A percentile compares a stretch with the other conserved stretches of the same genome.
These are phyloP conservation scores for Tillus elongatus DNA, from an alignment of 2,888 invertebrate species.

Conservation along the genomic window DNA sequence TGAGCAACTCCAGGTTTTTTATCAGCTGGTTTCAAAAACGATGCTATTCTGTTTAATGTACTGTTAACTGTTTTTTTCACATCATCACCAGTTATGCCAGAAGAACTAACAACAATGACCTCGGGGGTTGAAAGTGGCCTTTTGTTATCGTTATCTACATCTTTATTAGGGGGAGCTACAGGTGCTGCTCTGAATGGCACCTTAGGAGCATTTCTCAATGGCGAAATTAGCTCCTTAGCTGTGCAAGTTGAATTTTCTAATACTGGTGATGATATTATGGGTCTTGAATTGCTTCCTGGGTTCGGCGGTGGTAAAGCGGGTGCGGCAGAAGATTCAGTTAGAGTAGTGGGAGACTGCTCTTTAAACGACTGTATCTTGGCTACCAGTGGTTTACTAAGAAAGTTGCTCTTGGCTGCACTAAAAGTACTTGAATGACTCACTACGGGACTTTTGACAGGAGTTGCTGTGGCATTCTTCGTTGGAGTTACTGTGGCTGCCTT, in stretches of 20 bases:
- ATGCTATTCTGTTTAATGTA: constrained; percentile 61
- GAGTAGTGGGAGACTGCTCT: constrained; percentile 44
- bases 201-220: constrained; percentile 51
- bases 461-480: neutral
- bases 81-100: constrained; percentile 8
- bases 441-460: constrained; percentile 17
- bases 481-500: constrained; percentile 34
- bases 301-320: constrained; percentile 57
- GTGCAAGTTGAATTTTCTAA: constrained; percentile 74
- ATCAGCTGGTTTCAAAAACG: constrained; percentile 58
- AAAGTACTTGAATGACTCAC: constrained; percentile 19
- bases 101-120: constrained; percentile 28
- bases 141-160: constrained; percentile 35
- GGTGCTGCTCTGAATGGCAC: constrained; percentile 55
- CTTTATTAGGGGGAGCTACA: constrained; percentile 38
- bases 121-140: constrained; percentile 46
- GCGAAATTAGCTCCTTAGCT: constrained; percentile 61
- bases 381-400: constrained; percentile 28
- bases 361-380: constrained; percentile 32
- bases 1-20: constrained; percentile 47
- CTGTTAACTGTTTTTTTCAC: constrained; percentile 38
- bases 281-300: constrained; percentile 54
- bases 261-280: constrained; percentile 73
- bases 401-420: constrained; percentile 19
- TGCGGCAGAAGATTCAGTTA: constrained; percentile 38